phyloP scores from a whole-genome alignment of 2,113 vertebrate genomes.

The Protobothrops mucrosquamatus region DNA sequence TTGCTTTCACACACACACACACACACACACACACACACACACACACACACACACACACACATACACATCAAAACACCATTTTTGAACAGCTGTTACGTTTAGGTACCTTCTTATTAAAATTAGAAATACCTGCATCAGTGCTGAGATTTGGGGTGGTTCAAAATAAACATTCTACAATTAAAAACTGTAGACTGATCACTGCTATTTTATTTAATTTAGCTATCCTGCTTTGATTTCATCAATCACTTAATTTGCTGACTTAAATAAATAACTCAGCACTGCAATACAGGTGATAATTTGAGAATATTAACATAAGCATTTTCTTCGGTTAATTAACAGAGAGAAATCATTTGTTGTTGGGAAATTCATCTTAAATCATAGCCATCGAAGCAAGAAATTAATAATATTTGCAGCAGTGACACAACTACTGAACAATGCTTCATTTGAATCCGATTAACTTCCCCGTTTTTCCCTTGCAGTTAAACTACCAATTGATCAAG shows the following conservation, averaged over 20 bases:
- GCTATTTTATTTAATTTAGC: constrained; percentile 3
- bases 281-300: constrained; percentile 9
- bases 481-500: constrained; percentile 22
- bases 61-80: background rate
- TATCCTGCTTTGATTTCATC: constrained; percentile 8
- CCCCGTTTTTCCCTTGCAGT: background rate
- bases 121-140: background rate
- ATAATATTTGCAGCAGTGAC: background rate
- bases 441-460: constrained; percentile 19
- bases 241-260: constrained; percentile 21
- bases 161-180: background rate
- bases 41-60: background rate
- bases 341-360: constrained; percentile 9
- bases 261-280: constrained; percentile 1
- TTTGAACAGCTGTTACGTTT: background rate
- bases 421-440: background rate
- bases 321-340: constrained; percentile 3
- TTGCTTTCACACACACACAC: background rate
- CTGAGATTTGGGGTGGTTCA: background rate
- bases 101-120: background rate
- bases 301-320: constrained; percentile 15
- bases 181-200: background rate
- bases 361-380: constrained; percentile 7
- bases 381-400: background rate
- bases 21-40: background rate